Conservation (phyloP, 2,888 invertebrate species). For the Gasteruption jaculator region DNA sequence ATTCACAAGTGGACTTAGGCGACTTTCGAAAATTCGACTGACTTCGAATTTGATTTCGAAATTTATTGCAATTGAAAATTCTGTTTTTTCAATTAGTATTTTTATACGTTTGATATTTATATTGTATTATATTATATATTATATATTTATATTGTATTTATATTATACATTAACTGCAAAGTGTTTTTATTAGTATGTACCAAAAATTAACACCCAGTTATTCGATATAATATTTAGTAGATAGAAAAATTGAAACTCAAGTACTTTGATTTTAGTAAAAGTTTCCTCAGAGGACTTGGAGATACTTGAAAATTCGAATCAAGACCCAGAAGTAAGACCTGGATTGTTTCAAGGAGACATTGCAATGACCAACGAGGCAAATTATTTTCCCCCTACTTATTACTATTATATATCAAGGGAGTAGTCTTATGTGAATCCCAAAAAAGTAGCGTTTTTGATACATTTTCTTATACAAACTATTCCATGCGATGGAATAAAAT, state of each 20-base stretch:
- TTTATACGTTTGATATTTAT: background rate
- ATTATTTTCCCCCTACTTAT: constrained; percentile 2
- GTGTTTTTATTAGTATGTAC: background rate
- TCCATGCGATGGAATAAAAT: too few relatives aligned
- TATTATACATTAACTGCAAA: background rate
- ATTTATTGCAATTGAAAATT: too few relatives aligned
- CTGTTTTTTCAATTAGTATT: constrained; percentile 3
- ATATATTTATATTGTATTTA: background rate
- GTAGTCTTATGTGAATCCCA: too few relatives aligned
- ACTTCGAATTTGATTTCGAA: too few relatives aligned
- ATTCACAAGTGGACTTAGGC: too few relatives aligned
- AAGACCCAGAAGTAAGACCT: constrained; percentile 64
- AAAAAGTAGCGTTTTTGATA: background rate
- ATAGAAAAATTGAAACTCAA: background rate
- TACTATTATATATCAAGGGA: constrained; percentile 4
- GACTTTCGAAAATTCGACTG: too few relatives aligned
- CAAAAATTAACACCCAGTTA: too few relatives aligned
- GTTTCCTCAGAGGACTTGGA: constrained; percentile 23
- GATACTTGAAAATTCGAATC: constrained; percentile 30
- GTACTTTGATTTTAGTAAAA: constrained; percentile 18
- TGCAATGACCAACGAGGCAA: constrained; percentile 58
- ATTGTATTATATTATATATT: too few relatives aligned
- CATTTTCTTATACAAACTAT: background rate
- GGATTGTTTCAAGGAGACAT: constrained; percentile 68
- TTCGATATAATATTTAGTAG: too few relatives aligned